Conservation (phyloP, 2,113 vertebrate genomes). For the Cryptotis parvus region DNA sequence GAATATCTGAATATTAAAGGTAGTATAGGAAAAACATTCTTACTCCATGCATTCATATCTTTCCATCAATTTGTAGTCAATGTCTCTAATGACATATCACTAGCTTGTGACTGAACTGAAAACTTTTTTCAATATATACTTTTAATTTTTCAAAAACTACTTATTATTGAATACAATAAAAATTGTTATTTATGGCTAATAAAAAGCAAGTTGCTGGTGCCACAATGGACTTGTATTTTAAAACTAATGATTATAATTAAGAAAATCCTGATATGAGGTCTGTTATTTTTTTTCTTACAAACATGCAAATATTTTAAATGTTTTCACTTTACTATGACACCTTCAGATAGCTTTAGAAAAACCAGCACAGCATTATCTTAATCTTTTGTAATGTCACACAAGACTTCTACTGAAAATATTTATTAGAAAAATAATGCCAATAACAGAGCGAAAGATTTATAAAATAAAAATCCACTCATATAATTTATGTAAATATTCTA, state of each 20-base stretch:
- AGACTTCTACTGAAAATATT: slow-evolving; percentile 18
- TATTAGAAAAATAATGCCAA: slow-evolving; percentile 37
- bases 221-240: background rate
- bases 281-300: background rate
- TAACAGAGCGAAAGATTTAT: slow-evolving; percentile 1
- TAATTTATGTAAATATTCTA: no score
- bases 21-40: background rate
- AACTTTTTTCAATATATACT: slow-evolving; percentile 26
- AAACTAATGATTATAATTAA: background rate
- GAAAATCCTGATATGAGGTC: slow-evolving; percentile 2
- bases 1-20: slow-evolving; percentile 10
- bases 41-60: background rate
- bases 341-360: slow-evolving; percentile 53
- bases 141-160: slow-evolving; percentile 46
- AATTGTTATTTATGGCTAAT: no score
- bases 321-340: slow-evolving; percentile 22
- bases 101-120: background rate
- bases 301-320: slow-evolving; percentile 36
- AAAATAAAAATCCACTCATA: slow-evolving; percentile 28
- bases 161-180: no score
- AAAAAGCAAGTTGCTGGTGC: background rate
- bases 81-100: background rate
- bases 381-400: slow-evolving; percentile 46
- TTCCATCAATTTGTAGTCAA: slow-evolving; percentile 18
- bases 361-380: background rate